These are phyloP conservation scores for Spea hammondii DNA, from an alignment of 2,797 vertebrate species.

Conservation along the genomic window DNA sequence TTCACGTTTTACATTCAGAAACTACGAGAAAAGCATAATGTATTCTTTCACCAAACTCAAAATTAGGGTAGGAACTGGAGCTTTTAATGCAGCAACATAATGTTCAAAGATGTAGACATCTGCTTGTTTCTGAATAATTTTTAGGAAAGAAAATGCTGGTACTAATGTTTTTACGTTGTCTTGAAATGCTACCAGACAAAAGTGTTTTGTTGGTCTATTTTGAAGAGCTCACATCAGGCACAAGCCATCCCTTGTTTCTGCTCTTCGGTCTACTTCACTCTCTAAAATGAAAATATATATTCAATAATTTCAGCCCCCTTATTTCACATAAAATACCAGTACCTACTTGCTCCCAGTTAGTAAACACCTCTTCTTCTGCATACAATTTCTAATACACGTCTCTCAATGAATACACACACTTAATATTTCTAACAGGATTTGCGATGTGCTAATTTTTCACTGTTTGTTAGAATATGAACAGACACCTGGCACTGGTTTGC, in stretches of 20 bases:
- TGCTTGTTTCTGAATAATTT: neutral
- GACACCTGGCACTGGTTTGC: conserved; percentile 27
- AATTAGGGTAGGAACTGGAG: too few relatives aligned
- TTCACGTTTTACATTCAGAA: conserved; percentile 32
- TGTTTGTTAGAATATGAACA: conserved; percentile 31
- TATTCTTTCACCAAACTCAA: too few relatives aligned
- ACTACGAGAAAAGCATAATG: neutral
- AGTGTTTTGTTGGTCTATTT: conserved; percentile 17
- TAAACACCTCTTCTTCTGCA: conserved; percentile 7
- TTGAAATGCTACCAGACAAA: neutral
- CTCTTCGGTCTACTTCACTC: conserved; percentile 4
- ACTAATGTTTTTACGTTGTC: neutral
- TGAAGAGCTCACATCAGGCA: conserved; percentile 11
- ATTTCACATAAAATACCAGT: conserved; percentile 1
- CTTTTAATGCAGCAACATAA: too few relatives aligned
- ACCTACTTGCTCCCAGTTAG: neutral
- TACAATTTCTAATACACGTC: conserved; percentile 13
- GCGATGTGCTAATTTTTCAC: conserved; percentile 21
- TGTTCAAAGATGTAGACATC: neutral
- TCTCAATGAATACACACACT: conserved; percentile 18
- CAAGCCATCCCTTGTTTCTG: neutral
- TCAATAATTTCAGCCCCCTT: conserved; percentile 8
- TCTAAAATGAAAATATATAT: neutral
- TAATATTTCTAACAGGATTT: conserved; percentile 26
- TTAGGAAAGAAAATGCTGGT: neutral